Evolutionary conservation across 2,797 vertebrate genomes (phyloP).

Genomic region (Crocodylus rhombifer): DNA sequence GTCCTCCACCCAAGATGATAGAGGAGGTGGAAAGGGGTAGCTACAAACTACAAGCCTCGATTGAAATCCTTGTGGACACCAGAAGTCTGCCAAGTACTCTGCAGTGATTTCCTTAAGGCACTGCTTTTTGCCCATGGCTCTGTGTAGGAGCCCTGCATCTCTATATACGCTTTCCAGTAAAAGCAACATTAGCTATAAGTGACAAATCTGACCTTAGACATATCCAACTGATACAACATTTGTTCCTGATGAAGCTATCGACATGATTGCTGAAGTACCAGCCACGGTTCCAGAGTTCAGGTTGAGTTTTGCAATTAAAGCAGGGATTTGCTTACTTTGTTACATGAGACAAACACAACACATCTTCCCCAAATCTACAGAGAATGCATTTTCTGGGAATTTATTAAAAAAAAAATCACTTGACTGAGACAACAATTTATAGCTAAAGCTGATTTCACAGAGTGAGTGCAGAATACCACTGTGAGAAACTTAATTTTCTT

Average conservation of each 20-base stretch:
- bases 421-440: neutral
- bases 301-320: neutral
- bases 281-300: neutral
- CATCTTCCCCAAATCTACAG: neutral
- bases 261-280: neutral
- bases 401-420: neutral
- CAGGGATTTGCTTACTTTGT: neutral
- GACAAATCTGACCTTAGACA: neutral
- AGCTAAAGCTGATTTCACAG: fast-evolving
- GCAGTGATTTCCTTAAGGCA: neutral
- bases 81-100: neutral
- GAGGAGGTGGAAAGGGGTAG: neutral
- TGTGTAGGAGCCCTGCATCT: neutral
- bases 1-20: neutral
- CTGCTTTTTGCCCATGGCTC: neutral
- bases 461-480: fast-evolving
- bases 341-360: neutral
- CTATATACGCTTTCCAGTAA: neutral
- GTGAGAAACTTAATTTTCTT: fast-evolving
- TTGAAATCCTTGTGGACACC: neutral
- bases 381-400: fast-evolving
- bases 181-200: neutral
- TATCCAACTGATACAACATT: neutral
- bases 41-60: neutral
- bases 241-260: neutral